Percentiles rank a stretch among this genome's conserved stretches.
phyloP scores from a whole-genome alignment of 2,113 vertebrate species.

The Rhea pennata region DNA sequence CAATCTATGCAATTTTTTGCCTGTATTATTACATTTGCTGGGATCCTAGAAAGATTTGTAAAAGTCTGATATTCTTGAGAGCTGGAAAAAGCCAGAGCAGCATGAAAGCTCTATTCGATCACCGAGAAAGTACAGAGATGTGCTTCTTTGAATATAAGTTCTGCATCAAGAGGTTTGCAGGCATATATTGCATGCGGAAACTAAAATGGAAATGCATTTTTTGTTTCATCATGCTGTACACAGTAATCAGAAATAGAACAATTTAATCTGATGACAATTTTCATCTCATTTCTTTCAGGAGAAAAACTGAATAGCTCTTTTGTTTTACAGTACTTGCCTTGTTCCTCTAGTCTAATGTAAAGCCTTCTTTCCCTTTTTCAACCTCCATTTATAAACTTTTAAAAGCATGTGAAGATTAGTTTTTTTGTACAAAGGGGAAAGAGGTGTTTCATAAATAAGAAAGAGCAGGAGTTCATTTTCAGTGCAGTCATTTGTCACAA shows the following conservation, averaged over 20 bases:
- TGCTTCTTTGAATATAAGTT: constrained; percentile 40
- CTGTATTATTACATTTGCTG: constrained; percentile 40
- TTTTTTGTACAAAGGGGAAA: constrained; percentile 46
- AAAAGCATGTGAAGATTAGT: constrained; percentile 31
- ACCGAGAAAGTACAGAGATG: constrained; percentile 13
- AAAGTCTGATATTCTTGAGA: constrained; percentile 8
- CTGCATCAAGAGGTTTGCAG: constrained; percentile 27
- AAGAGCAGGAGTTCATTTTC: constrained; percentile 48
- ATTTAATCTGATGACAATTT: constrained; percentile 65
- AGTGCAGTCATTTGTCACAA: constrained; percentile 55
- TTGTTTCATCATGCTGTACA: constrained; percentile 44
- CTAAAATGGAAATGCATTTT: constrained; percentile 53
- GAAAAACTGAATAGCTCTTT: constrained; percentile 44
- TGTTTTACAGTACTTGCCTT: constrained; percentile 51
- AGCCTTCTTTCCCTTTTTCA: background rate
- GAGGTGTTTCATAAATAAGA: constrained; percentile 52
- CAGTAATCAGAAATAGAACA: constrained; percentile 51
- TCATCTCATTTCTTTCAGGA: constrained; percentile 13
- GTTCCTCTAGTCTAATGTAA: constrained; percentile 13
- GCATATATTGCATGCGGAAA: background rate
- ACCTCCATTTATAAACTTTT: constrained; percentile 5
- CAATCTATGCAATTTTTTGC: constrained; percentile 27
- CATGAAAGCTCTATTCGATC: constrained; percentile 35
- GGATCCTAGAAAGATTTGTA: constrained; percentile 32
- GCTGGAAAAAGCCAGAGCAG: constrained; percentile 37